A percentile compares a stretch with the other conserved stretches of the same genome.
Conservation (phyloP, 1,140 invertebrate species). For the Belonocnema kinseyi region DNA sequence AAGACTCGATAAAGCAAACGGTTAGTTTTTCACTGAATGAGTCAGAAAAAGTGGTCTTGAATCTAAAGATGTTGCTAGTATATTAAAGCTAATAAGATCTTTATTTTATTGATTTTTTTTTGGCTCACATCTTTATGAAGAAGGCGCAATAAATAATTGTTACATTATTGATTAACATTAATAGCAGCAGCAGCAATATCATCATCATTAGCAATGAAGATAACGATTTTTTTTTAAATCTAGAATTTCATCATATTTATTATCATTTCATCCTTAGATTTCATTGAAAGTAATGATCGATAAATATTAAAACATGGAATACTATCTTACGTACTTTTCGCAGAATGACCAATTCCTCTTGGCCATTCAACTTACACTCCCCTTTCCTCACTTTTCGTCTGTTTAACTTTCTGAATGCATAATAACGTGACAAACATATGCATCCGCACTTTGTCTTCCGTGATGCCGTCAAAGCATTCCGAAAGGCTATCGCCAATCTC, state of each 20-base stretch:
- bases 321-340: constrained; percentile 31
- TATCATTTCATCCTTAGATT: no score
- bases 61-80: not conserved
- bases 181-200: no score
- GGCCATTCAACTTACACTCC: constrained; percentile 50
- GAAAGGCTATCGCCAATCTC: constrained; percentile 32
- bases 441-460: constrained; percentile 45
- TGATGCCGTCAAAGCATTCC: constrained; percentile 54
- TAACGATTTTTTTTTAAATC: no score
- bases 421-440: constrained; percentile 53
- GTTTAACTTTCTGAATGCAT: constrained; percentile 54
- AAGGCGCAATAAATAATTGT: no score
- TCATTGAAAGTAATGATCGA: no score
- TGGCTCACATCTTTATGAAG: constrained; percentile 25
- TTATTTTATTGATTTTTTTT: not conserved
- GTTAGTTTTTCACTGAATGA: constrained; percentile 7
- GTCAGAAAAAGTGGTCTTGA: constrained; percentile 15
- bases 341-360: constrained; percentile 63
- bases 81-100: not conserved
- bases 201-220: no score
- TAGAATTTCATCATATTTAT: no score
- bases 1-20: not conserved
- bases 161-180: no score
- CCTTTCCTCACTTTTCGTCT: constrained; percentile 48
- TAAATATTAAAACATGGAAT: no score